phyloP scores from a whole-genome alignment of 2,113 vertebrate genomes.

The Forbesichthys papilliferus region DNA sequence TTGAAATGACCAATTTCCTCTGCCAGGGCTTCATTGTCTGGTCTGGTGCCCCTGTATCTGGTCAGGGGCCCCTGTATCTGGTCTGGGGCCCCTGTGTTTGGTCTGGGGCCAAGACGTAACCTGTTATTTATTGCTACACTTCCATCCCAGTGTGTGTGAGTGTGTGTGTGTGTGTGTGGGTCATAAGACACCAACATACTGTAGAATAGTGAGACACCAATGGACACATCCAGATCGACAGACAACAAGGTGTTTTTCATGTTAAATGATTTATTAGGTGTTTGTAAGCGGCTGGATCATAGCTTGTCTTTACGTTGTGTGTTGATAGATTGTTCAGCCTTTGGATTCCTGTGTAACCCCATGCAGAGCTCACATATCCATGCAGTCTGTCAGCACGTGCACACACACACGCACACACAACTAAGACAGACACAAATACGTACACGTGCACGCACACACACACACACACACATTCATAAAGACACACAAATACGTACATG shows the following conservation, averaged over 20 bases:
- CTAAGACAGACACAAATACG: slow-evolving; percentile 31
- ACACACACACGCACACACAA: slow-evolving; percentile 21
- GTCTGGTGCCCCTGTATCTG: no score
- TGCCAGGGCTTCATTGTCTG: slow-evolving; percentile 51
- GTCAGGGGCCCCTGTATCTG: no score
- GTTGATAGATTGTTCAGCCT: background rate
- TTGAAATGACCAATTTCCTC: slow-evolving; percentile 80
- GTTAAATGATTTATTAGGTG: background rate
- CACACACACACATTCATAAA: slow-evolving; percentile 16
- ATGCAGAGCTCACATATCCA: slow-evolving; percentile 47
- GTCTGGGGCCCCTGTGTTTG: slow-evolving; percentile 62
- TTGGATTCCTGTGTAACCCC: background rate
- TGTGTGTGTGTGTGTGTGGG: no score
- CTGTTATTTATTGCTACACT: slow-evolving; percentile 81
- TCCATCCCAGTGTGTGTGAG: slow-evolving; percentile 57
- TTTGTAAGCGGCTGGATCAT: background rate
- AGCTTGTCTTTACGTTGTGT: background rate
- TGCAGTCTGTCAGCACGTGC: slow-evolving; percentile 20
- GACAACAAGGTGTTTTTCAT: background rate
- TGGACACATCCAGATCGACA: no score
- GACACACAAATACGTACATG: slow-evolving; percentile 17
- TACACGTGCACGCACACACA: slow-evolving; percentile 18
- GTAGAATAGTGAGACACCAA: no score
- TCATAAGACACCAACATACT: no score
- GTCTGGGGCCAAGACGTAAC: slow-evolving; percentile 78